These are phyloP conservation scores for Tipula vernalis DNA, from an alignment of 2,888 invertebrate genomes.

Conservation along the genomic window DNA sequence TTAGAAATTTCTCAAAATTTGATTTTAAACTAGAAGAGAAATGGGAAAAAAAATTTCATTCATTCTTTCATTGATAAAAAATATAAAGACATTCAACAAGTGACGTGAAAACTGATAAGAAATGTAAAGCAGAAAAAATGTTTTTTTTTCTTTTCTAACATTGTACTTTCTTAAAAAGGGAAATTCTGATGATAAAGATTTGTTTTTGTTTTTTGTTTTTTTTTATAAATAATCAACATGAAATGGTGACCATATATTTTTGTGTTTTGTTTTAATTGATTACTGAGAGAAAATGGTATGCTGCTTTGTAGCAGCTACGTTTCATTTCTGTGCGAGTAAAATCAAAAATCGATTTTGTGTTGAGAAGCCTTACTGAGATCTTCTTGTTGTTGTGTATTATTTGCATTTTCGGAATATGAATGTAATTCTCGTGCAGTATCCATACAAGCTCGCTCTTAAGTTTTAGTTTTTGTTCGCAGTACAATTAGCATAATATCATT, in stretches of 20 bases:
- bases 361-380: not conserved
- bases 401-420: too few species aligned
- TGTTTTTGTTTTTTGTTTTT: not conserved
- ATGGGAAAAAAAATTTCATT: not conserved
- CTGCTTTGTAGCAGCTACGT: too few species aligned
- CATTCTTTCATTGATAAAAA: not conserved
- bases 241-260: not conserved
- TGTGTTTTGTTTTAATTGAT: not conserved
- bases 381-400: too few species aligned
- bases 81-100: not conserved
- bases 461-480: too few species aligned
- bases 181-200: not conserved
- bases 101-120: not conserved
- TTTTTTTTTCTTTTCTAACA: not conserved
- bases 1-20: not conserved
- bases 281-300: not conserved
- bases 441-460: too few species aligned
- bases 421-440: too few species aligned
- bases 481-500: too few species aligned
- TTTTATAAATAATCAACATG: not conserved
- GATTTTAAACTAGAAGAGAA: not conserved
- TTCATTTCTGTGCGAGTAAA: not conserved
- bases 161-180: not conserved
- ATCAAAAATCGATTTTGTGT: not conserved
- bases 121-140: not conserved